These are phyloP conservation scores for Semaprochilodus insignis DNA, from an alignment of 2,797 vertebrate species.

Conservation along the genomic window DNA sequence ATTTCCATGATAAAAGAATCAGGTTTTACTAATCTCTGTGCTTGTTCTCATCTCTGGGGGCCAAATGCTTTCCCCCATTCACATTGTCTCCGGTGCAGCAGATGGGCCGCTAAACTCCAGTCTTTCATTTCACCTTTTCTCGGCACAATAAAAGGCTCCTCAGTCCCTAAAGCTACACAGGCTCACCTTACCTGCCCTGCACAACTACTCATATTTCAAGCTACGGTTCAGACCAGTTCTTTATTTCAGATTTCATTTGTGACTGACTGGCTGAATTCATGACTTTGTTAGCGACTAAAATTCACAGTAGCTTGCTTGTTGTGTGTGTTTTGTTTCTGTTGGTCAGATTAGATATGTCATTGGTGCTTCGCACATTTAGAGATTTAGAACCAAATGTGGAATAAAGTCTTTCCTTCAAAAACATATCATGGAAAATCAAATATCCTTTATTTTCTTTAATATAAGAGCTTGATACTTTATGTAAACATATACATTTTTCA, in stretches of 20 bases:
- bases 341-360: too few species aligned
- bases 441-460: too few species aligned
- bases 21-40: conserved; percentile 44
- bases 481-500: too few species aligned
- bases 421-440: too few species aligned
- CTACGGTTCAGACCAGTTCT: conserved; percentile 30
- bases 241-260: conserved; percentile 43
- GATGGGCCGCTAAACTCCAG: conserved; percentile 57
- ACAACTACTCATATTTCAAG: conserved; percentile 73
- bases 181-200: conserved; percentile 67
- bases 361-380: neutral
- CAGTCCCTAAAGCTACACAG: conserved; percentile 65
- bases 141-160: conserved; percentile 58
- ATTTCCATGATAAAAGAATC: conserved; percentile 31
- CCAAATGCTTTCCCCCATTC: conserved; percentile 53
- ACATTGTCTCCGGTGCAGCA: conserved; percentile 28
- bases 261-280: conserved; percentile 29
- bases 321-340: neutral
- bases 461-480: too few species aligned
- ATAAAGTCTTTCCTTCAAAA: too few species aligned
- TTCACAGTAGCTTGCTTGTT: conserved; percentile 7
- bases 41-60: conserved; percentile 39
- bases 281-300: conserved; percentile 25
- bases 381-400: too few species aligned
- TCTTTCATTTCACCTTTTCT: conserved; percentile 49